Evolutionary conservation across 2,113 vertebrate genomes (phyloP).

Genomic region (Eretmodus cyanostictus): DNA sequence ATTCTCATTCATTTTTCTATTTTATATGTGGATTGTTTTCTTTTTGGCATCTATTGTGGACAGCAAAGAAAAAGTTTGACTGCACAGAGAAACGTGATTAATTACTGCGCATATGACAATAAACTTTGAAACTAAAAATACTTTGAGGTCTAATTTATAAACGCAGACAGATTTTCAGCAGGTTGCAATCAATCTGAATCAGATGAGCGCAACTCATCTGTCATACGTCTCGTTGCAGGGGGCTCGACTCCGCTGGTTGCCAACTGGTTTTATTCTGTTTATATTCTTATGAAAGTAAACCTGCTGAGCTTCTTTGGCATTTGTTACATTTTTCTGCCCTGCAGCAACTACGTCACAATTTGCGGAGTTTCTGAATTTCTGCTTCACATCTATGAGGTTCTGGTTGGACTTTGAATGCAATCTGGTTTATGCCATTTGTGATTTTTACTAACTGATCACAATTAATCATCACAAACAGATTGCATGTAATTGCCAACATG

Average conservation of each 20-base stretch:
- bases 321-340: background rate
- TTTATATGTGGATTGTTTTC: background rate
- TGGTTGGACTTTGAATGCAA: background rate
- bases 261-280: background rate
- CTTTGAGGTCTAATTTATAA: background rate
- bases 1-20: background rate
- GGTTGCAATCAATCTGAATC: background rate
- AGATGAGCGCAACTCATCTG: background rate
- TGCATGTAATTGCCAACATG: background rate
- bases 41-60: background rate
- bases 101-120: background rate
- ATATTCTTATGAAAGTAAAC: background rate
- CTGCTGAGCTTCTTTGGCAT: background rate
- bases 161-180: background rate
- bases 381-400: background rate
- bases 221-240: background rate
- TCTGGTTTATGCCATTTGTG: background rate
- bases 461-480: background rate
- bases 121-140: background rate
- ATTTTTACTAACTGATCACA: background rate
- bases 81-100: background rate
- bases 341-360: fast-evolving
- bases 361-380: background rate
- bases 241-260: background rate
- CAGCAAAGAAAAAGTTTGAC: background rate